Evolutionary conservation across 2,888 invertebrate species (phyloP).

Genomic region (Cactoblastis cactorum): DNA sequence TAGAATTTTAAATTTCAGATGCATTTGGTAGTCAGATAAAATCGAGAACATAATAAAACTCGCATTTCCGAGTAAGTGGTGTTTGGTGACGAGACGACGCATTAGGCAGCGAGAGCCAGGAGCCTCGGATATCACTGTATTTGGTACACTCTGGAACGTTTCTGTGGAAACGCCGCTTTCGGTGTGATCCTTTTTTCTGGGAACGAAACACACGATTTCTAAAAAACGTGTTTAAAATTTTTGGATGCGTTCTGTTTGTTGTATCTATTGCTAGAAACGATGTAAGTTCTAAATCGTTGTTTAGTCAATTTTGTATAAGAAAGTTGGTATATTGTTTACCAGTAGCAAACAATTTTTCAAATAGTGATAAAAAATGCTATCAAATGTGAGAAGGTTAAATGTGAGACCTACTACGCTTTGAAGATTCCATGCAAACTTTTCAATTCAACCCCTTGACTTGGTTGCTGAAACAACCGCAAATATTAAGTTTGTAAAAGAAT

Average conservation of each 20-base stretch:
- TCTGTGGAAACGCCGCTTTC: slow-evolving; percentile 33
- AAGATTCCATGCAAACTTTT: too few species aligned
- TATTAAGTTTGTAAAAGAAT: too few species aligned
- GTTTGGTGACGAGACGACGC: slow-evolving; percentile 38
- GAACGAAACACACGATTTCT: not conserved
- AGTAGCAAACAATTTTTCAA: not conserved
- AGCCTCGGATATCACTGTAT: slow-evolving; percentile 21
- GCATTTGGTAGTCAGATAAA: slow-evolving; percentile 25
- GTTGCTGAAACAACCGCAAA: too few species aligned
- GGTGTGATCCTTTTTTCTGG: slow-evolving; percentile 8
- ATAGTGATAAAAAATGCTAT: too few species aligned
- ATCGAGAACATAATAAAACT: slow-evolving; percentile 50
- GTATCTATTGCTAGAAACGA: not conserved
- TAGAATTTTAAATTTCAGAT: not conserved
- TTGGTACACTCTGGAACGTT: slow-evolving; percentile 26
- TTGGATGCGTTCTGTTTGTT: not conserved
- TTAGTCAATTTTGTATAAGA: too few species aligned
- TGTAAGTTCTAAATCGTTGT: not conserved
- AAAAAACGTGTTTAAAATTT: slow-evolving; percentile 4
- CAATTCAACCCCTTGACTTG: too few species aligned
- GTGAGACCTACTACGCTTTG: too few species aligned
- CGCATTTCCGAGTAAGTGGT: slow-evolving; percentile 48
- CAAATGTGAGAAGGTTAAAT: too few species aligned
- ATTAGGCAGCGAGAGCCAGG: slow-evolving; percentile 44
- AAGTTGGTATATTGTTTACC: too few species aligned